A percentile compares a stretch with the other conserved stretches of the same genome.
These are phyloP conservation scores for Rhingia campestris DNA, from an alignment of 2,888 invertebrate species.

Conservation along the genomic window DNA sequence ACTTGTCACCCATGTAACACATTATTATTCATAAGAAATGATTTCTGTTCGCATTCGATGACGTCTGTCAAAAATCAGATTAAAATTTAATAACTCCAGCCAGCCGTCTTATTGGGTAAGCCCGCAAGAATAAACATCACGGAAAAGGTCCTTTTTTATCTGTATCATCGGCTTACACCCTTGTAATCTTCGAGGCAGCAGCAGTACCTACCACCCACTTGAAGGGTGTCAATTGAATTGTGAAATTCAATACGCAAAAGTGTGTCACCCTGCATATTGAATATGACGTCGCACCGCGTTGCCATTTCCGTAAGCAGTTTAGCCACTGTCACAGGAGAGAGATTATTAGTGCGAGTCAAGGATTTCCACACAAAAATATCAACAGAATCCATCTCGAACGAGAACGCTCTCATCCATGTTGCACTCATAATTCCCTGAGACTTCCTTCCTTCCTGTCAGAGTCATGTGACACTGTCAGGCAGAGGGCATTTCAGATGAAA, in stretches of 20 bases:
- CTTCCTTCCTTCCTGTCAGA: slow-evolving; percentile 72
- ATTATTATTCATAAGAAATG: slow-evolving; percentile 25
- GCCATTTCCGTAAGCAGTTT: slow-evolving; percentile 56
- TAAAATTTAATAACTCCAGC: slow-evolving; percentile 68
- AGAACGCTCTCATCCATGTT: slow-evolving; percentile 6
- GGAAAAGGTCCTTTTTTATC: slow-evolving; percentile 41
- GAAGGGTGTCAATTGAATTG: slow-evolving; percentile 69
- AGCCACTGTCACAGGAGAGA: slow-evolving; percentile 33
- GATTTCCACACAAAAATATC: slow-evolving; percentile 50
- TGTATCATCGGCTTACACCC: slow-evolving; percentile 64
- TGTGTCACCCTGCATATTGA: slow-evolving; percentile 50
- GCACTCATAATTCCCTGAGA: slow-evolving; percentile 67
- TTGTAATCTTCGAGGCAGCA: slow-evolving; percentile 53
- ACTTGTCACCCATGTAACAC: not conserved
- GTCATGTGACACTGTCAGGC: slow-evolving; percentile 68
- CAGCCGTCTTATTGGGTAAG: slow-evolving; percentile 31
- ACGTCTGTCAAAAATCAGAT: slow-evolving; percentile 53
- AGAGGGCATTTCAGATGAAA: slow-evolving; percentile 48
- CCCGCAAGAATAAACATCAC: slow-evolving; percentile 35
- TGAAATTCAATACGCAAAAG: slow-evolving; percentile 73
- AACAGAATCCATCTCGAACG: slow-evolving; percentile 46
- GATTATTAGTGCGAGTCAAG: slow-evolving; percentile 58
- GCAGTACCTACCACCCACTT: slow-evolving; percentile 11
- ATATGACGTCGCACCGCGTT: slow-evolving; percentile 27
- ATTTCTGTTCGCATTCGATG: slow-evolving; percentile 25